Percentiles rank a stretch among this genome's conserved stretches.
Evolutionary conservation across 2,113 vertebrate genomes (phyloP).

Genomic region (Ramphastos sulfuratus): DNA sequence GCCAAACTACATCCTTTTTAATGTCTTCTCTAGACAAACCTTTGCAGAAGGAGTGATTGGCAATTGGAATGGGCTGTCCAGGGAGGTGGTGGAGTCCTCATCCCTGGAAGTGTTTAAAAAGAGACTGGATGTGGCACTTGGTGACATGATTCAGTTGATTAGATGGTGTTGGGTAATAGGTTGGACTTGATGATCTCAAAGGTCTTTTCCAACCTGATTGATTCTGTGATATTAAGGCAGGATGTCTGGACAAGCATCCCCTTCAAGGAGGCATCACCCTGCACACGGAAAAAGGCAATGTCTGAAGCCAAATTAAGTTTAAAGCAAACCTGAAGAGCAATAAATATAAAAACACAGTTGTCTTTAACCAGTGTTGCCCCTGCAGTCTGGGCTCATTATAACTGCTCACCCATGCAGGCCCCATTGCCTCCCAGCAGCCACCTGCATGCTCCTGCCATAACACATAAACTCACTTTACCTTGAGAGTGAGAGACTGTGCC

Average conservation of each 20-base stretch:
- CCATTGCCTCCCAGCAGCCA: background rate
- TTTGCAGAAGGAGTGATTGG: no score
- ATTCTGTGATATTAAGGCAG: background rate
- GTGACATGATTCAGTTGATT: no score
- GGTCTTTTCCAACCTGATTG: no score
- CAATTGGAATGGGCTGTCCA: no score
- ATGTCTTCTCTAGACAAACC: background rate
- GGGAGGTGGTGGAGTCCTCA: no score
- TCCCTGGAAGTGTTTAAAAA: no score
- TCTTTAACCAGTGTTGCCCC: background rate
- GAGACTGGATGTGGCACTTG: no score
- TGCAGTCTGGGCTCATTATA: background rate
- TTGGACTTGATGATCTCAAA: no score
- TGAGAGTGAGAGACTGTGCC: background rate
- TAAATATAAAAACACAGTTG: background rate
- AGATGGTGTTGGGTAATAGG: no score
- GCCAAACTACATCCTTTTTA: background rate
- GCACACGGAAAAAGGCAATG: background rate
- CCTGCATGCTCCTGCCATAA: background rate
- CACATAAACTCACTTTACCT: background rate
- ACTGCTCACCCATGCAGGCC: fast-evolving
- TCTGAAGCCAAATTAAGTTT: background rate
- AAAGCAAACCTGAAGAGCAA: background rate
- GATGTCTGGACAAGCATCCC: background rate
- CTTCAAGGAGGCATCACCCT: background rate